Percentiles rank a stretch among this genome's conserved stretches.
These are phyloP conservation scores for Camelus dromedarius DNA, from an alignment of 2,113 vertebrate species.

Conservation along the genomic window DNA sequence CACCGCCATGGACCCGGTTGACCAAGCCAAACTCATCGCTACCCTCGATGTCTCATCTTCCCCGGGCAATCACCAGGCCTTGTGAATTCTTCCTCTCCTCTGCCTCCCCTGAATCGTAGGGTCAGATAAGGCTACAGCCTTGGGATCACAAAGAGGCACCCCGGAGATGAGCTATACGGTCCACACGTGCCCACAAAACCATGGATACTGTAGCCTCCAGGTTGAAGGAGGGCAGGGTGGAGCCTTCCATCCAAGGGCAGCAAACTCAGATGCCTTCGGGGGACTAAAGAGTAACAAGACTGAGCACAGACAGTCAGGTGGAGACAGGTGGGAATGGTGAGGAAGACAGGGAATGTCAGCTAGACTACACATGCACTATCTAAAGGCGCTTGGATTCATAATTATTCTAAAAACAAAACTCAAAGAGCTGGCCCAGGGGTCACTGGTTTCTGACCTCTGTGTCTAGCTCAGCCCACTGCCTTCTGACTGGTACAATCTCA, in stretches of 20 bases:
- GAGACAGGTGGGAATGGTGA: not conserved
- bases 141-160: fast-evolving
- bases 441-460: not conserved
- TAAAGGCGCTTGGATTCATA: not conserved
- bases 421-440: not conserved
- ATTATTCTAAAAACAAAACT: not conserved
- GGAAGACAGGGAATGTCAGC: not conserved
- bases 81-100: not conserved
- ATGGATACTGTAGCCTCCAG: fast-evolving
- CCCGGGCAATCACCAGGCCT: fast-evolving
- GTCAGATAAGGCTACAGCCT: fast-evolving
- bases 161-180: fast-evolving
- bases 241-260: not conserved
- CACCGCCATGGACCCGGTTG: fast-evolving
- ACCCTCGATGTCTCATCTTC: fast-evolving
- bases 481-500: not conserved
- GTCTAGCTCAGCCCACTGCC: not conserved
- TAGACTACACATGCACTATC: fast-evolving
- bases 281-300: fast-evolving
- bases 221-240: not conserved
- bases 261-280: not conserved
- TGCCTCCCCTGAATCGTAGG: too few relatives aligned
- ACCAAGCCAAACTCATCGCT: not conserved
- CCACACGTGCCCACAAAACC: not conserved
- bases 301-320: fast-evolving